phyloP scores from a whole-genome alignment of 2,888 invertebrate genomes.

The Andrena minutula region DNA sequence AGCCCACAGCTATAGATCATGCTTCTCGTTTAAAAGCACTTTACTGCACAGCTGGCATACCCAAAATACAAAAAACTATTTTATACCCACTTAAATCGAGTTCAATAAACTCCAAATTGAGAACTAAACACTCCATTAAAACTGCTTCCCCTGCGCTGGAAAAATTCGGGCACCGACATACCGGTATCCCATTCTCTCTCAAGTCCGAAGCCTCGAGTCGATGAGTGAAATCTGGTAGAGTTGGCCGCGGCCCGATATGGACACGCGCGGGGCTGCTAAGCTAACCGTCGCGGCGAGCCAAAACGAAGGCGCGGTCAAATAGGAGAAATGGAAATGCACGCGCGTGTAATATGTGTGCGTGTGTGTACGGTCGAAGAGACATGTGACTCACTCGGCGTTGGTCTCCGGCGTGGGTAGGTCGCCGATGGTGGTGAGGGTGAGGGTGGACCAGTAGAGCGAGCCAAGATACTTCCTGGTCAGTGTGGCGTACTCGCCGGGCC shows the following conservation, averaged over 20 bases:
- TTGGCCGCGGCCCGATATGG: constrained; percentile 16
- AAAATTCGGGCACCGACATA: neutral
- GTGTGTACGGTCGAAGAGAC: constrained; percentile 52
- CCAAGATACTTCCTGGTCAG: constrained; percentile 97
- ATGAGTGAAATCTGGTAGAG: constrained; percentile 36
- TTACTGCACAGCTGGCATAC: too few relatives aligned
- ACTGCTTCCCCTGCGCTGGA: neutral
- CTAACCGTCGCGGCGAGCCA: neutral
- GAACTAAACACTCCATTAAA: neutral
- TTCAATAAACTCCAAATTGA: too few relatives aligned
- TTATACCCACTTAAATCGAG: too few relatives aligned
- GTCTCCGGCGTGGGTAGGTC: constrained; percentile 98
- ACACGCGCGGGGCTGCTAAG: constrained; percentile 1
- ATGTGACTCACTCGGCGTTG: constrained; percentile 95
- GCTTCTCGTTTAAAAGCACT: too few relatives aligned
- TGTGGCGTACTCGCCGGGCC: constrained; percentile 95
- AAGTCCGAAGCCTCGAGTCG: constrained; percentile 63
- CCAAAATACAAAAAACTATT: too few relatives aligned
- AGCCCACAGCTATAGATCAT: too few relatives aligned
- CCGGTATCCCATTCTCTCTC: constrained; percentile 78
- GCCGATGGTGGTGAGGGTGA: constrained; percentile 97
- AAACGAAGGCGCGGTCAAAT: constrained; percentile 1
- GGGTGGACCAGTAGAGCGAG: constrained; percentile 98
- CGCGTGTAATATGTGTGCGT: neutral
- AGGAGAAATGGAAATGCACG: constrained; percentile 14